Conservation (phyloP, 2,888 invertebrate species). For the Dilophus febrilis region DNA sequence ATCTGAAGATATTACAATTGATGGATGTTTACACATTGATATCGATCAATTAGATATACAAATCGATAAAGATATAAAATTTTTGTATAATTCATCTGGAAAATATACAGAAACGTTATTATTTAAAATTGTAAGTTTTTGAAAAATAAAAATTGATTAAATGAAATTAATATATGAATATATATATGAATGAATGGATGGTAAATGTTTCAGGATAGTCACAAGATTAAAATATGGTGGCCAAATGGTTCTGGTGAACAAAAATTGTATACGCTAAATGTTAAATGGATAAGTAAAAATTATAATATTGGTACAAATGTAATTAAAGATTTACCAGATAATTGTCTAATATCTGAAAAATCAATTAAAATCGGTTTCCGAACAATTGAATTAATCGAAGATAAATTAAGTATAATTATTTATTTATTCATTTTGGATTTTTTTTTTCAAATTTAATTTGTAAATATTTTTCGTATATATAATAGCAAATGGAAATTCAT, state of each 20-base stretch:
- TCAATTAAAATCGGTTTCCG: slow-evolving; percentile 66
- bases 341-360: slow-evolving; percentile 25
- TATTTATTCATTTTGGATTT: too few species aligned
- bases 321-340: not conserved
- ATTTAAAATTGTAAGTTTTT: too few species aligned
- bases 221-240: slow-evolving; percentile 70
- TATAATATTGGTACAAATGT: slow-evolving; percentile 2
- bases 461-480: slow-evolving; percentile 4
- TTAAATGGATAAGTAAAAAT: slow-evolving; percentile 29
- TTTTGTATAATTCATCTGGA: too few species aligned
- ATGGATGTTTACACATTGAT: too few species aligned
- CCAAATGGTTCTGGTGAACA: slow-evolving; percentile 83
- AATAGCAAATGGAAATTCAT: slow-evolving; percentile 46
- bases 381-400: slow-evolving; percentile 66
- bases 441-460: too few species aligned
- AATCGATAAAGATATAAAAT: too few species aligned
- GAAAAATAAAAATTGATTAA: too few species aligned
- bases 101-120: too few species aligned
- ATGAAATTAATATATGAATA: too few species aligned
- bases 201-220: too few species aligned
- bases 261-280: slow-evolving; percentile 49
- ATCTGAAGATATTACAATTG: slow-evolving; percentile 3
- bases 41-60: too few species aligned
- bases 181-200: too few species aligned
- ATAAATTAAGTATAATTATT: slow-evolving; percentile 27